Base-by-base conservation (phyloP, 2,797 vertebrate species). In the Macropus fuliginosus region DNA sequence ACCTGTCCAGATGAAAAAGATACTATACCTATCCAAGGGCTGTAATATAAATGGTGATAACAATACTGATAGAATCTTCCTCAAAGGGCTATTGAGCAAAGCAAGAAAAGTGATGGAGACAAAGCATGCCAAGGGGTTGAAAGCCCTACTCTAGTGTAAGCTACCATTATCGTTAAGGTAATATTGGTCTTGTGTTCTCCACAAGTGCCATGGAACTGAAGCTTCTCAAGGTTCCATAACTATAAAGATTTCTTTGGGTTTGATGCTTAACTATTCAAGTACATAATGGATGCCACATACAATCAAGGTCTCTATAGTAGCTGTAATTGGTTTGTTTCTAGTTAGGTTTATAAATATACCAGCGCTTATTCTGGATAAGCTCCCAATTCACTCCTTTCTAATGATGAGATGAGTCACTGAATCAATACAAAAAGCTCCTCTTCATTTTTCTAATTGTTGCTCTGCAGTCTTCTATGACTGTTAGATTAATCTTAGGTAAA, bases 331-430 rank as follows among this genome's bases (percentile, higher is more conserved):
- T 57, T 91, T 74, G 21, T 50, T 93, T 52, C 34, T 46, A 87
- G 74, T 90, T 94, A 56, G 57, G 0, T 54, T 95, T 66, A 95
- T 56, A 87, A 93, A 96, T 54, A 95, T 1, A 55, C 40, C 54
- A 81, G 92, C 13, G 16, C 10, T 90, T 95, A 93, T 74, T 52
- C 54, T 62, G 21, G 9, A 56, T 0, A 56, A 5, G n/a, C 89
- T 94, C 87, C 59, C 56, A 91, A 90, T 96, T 93, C 93, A 98
- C 96, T 87, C 31, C 12, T 97, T 96, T 46, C 55, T 4, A 94
- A 94, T 95, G 56, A 74, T 10, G 95, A 5, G 21, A 1, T 92
- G 16, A 87, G 24, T 57, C 56, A 93, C 87, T 90, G 74, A 96
- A 59, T 55, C 11, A 46, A 57, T 93, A 94, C 40, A 14, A 92